Base-by-base conservation (phyloP, 35 echinoderm and acorn worm species). In the Strongylocentrotus purpuratus region DNA sequence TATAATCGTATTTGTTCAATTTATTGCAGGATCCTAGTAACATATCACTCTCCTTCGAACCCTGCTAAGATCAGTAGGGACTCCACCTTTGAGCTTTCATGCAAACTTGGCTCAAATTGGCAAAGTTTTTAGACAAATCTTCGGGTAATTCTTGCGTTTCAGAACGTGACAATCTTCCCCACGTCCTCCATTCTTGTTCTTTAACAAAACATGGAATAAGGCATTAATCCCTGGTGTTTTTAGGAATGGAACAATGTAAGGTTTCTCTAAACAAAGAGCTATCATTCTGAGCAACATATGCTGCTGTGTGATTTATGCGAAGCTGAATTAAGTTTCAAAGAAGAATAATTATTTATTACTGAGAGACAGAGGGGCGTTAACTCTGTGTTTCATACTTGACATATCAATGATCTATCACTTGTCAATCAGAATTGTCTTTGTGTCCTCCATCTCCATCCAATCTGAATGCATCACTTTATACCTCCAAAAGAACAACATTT, bases 1-100 rank as follows among this genome's bases (percentile, higher is more conserved):
- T 78, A 78, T 78, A 78, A 78, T 78, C 65, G n/a, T 78, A 78
- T 78, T 78, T 78, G 28, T 78, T 78, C 65, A 78, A 78, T 78
- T 78, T 78, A 78, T 78, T 78, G 65, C 65, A 78, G 65, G 65
- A 78, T 78, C 65, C 65, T 78, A 3, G 65, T 78, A 78, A 78
- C 65, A 22, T 78, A 59, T 78, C 65, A 78, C 20, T 78, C 20
- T 78, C 25, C 65, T 78, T n/a, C n/a, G 65, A 78, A 78, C 65
- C 65, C 65, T 78, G 65, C 65, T 28, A 78, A 78, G 65, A 78
- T 78, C 65, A 78, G 22, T 78, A 28, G 65, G 65, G 65, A 78
- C 65, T 78, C n/a, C 65, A 78, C 65, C 65, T 78, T 78, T 78
- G 65, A 78, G 65, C 65, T 78, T 28, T n/a, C 20, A 22, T 78